A percentile compares a stretch with the other conserved stretches of the same genome.
These are phyloP conservation scores for Lissonota sp. DNA, from an alignment of 2,888 invertebrate genomes.

Conservation along the genomic window DNA sequence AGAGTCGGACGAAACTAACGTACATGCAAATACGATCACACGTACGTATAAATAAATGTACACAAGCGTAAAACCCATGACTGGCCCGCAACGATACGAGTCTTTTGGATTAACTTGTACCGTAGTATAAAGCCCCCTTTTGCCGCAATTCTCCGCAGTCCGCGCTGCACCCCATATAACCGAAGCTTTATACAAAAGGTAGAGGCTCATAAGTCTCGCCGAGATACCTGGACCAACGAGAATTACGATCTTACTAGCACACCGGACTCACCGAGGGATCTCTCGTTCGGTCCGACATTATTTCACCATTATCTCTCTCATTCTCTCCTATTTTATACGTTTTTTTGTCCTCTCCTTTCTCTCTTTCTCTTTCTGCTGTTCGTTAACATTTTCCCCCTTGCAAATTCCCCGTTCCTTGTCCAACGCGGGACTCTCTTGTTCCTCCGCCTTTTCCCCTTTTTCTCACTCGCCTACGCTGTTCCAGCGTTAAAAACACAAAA, in stretches of 20 bases:
- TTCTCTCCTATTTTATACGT: constrained; percentile 57
- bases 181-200: constrained; percentile 77
- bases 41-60: constrained; percentile 25
- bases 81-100: constrained; percentile 57
- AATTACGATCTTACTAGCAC: constrained; percentile 80
- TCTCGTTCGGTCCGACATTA: constrained; percentile 64
- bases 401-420: constrained; percentile 30
- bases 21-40: constrained; percentile 36
- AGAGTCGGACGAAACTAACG: constrained; percentile 41
- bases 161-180: constrained; percentile 54
- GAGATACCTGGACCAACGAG: constrained; percentile 79
- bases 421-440: constrained; percentile 54
- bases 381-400: constrained; percentile 59
- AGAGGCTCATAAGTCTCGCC: constrained; percentile 75
- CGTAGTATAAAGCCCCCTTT: constrained; percentile 74
- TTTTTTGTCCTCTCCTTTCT: constrained; percentile 45
- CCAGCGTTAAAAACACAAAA: constrained; percentile 10
- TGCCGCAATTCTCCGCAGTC: constrained; percentile 46
- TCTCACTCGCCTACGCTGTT: constrained; percentile 67
- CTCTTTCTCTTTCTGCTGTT: constrained; percentile 52
- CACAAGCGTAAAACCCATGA: constrained; percentile 49
- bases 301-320: constrained; percentile 67
- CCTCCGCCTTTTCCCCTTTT: constrained; percentile 53
- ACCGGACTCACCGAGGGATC: constrained; percentile 66
- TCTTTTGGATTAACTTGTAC: constrained; percentile 80